Conservation (phyloP, 2,888 invertebrate species). For the Venusia cambrica region DNA sequence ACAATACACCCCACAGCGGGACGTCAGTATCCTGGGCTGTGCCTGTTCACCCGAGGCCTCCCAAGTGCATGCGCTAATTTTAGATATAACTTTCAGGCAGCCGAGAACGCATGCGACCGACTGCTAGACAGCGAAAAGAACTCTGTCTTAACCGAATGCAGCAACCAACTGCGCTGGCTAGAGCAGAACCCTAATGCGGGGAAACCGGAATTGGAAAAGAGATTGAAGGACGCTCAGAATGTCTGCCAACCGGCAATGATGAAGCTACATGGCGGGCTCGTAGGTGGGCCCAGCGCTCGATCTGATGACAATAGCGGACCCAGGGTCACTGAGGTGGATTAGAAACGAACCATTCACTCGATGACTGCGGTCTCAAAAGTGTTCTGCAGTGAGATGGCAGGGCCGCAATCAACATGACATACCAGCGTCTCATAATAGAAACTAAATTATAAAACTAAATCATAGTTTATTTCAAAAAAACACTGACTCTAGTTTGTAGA, state of each 20-base stretch:
- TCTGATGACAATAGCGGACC: slow-evolving; percentile 72
- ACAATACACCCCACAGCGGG: too few relatives aligned
- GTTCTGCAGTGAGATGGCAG: too few relatives aligned
- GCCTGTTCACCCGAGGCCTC: too few relatives aligned
- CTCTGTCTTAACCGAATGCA: slow-evolving; percentile 84
- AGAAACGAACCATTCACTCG: background rate
- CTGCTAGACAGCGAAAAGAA: slow-evolving; percentile 87
- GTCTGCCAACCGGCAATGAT: slow-evolving; percentile 91
- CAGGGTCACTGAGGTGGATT: slow-evolving; percentile 87
- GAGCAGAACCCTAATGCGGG: slow-evolving; percentile 90
- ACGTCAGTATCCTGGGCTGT: too few relatives aligned
- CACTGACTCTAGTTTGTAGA: too few relatives aligned
- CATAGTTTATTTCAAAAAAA: too few relatives aligned
- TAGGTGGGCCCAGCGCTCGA: slow-evolving; percentile 55
- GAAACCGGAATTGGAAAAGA: slow-evolving; percentile 88
- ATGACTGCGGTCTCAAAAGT: too few relatives aligned
- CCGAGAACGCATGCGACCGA: slow-evolving; percentile 84
- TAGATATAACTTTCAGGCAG: slow-evolving; percentile 69
- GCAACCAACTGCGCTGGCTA: slow-evolving; percentile 88
- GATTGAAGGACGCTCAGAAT: slow-evolving; percentile 87
- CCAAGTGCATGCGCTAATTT: too few relatives aligned
- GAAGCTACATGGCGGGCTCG: slow-evolving; percentile 85
- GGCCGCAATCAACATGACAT: too few relatives aligned
- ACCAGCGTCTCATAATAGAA: too few relatives aligned
- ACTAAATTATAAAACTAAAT: too few relatives aligned